These are phyloP conservation scores for Oxystoma pomonae DNA, from an alignment of 2,888 invertebrate genomes.

Conservation along the genomic window DNA sequence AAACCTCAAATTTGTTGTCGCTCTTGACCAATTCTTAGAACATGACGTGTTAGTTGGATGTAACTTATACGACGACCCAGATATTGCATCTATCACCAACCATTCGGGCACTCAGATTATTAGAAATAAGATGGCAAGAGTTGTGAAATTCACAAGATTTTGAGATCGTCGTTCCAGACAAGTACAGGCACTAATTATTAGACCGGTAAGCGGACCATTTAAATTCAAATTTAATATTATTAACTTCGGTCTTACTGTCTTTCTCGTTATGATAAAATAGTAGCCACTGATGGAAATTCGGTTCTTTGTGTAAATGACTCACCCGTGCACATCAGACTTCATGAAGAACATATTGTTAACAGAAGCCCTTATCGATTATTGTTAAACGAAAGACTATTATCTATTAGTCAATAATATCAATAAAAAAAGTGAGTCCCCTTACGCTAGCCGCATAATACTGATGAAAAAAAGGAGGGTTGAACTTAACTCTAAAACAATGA, in stretches of 20 bases:
- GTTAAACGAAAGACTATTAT: constrained; percentile 16
- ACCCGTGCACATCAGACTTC: constrained; percentile 12
- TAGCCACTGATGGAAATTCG: constrained; percentile 8
- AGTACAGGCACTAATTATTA: background rate
- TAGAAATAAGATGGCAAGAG: constrained; percentile 7
- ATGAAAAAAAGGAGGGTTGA: constrained; percentile 16
- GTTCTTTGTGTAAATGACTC: constrained; percentile 17
- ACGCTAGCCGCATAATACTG: constrained; percentile 3
- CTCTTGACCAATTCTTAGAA: constrained; percentile 5
- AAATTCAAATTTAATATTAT: too few relatives aligned
- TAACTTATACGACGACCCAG: constrained; percentile 16
- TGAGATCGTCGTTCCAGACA: constrained; percentile 8
- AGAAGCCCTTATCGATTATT: constrained; percentile 18
- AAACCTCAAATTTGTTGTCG: constrained; percentile 4
- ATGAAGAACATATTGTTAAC: constrained; percentile 18
- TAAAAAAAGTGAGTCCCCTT: constrained; percentile 5
- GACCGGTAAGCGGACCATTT: too few relatives aligned
- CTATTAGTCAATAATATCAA: constrained; percentile 8
- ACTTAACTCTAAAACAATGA: constrained; percentile 28
- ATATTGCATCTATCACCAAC: constrained; percentile 8
- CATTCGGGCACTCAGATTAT: constrained; percentile 8
- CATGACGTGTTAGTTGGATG: constrained; percentile 6
- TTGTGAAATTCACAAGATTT: constrained; percentile 5
- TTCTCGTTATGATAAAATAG: constrained; percentile 6
- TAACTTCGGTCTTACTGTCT: too few relatives aligned